A percentile compares a stretch with the other conserved stretches of the same genome.
Evolutionary conservation across 2,888 invertebrate species (phyloP).

Genomic region (Drosophila recens): DNA sequence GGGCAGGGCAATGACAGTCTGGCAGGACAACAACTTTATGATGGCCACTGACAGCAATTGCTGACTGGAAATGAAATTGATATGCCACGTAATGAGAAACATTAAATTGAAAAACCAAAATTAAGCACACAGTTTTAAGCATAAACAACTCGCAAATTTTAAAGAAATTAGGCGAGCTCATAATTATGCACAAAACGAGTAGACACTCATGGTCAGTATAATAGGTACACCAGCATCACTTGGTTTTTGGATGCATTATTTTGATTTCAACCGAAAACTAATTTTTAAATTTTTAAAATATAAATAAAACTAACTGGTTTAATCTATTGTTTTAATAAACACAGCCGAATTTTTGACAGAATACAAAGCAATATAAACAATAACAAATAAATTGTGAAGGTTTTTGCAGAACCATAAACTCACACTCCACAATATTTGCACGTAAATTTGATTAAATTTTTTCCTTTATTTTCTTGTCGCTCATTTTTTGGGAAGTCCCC

Average conservation of each 20-base stretch:
- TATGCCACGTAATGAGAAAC: constrained; percentile 18
- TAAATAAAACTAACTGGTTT: not conserved
- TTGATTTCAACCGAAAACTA: not conserved
- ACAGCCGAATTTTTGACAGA: not conserved
- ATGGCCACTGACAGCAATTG: constrained; percentile 57
- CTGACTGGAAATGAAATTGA: constrained; percentile 31
- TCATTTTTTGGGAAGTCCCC: not conserved
- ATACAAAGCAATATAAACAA: not conserved
- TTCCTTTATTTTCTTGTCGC: not conserved
- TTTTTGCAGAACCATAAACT: not conserved
- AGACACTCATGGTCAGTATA: not conserved
- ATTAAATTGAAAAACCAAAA: constrained; percentile 13
- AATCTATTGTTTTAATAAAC: not conserved
- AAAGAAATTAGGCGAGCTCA: not conserved
- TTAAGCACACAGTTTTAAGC: not conserved
- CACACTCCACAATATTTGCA: not conserved
- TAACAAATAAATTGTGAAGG: not conserved
- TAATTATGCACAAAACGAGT: not conserved
- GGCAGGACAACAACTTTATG: constrained; percentile 28
- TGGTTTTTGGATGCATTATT: not conserved
- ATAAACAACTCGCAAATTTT: not conserved
- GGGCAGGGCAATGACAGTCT: not conserved
- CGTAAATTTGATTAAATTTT: not conserved
- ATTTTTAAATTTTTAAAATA: not conserved
- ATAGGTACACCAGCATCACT: not conserved